Evolutionary conservation across 2,888 invertebrate genomes (phyloP).

Genomic region (Polietes domitor): DNA sequence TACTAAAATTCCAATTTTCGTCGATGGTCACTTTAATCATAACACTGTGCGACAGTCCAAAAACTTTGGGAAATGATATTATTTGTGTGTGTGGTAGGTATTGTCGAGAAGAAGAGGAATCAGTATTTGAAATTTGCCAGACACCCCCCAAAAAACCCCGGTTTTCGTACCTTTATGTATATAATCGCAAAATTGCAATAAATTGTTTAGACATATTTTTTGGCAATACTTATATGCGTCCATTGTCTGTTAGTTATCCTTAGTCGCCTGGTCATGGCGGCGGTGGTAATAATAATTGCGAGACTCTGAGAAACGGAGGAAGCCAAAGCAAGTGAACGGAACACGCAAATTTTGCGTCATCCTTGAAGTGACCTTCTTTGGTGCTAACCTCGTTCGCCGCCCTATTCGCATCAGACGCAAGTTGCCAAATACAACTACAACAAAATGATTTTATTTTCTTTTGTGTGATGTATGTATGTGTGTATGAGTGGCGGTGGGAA

Average conservation of each 20-base stretch:
- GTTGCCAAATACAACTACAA: constrained; percentile 19
- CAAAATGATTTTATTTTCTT: constrained; percentile 27
- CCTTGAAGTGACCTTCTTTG: constrained; percentile 76
- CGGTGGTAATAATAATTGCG: too few relatives aligned
- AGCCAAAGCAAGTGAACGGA: neutral
- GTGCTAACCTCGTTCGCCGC: constrained; percentile 40
- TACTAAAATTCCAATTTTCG: too few relatives aligned
- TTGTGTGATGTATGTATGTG: constrained; percentile 7
- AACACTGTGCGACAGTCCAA: too few relatives aligned
- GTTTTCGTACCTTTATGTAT: too few relatives aligned
- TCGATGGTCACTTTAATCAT: too few relatives aligned
- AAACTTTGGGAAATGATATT: too few relatives aligned
- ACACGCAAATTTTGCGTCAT: constrained; percentile 70
- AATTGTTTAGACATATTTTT: neutral
- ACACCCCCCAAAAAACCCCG: too few relatives aligned
- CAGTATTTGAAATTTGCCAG: too few relatives aligned
- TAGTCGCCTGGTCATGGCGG: neutral
- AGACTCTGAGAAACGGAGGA: neutral
- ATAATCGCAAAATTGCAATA: neutral
- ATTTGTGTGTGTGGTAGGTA: too few relatives aligned
- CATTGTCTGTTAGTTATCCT: neutral
- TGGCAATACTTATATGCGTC: neutral
- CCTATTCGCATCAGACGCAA: constrained; percentile 30
- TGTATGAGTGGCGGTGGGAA: too few relatives aligned
- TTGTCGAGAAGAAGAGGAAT: too few relatives aligned